Evolutionary conservation across 2,113 vertebrate species (phyloP).

Genomic region (Pristiophorus japonicus): DNA sequence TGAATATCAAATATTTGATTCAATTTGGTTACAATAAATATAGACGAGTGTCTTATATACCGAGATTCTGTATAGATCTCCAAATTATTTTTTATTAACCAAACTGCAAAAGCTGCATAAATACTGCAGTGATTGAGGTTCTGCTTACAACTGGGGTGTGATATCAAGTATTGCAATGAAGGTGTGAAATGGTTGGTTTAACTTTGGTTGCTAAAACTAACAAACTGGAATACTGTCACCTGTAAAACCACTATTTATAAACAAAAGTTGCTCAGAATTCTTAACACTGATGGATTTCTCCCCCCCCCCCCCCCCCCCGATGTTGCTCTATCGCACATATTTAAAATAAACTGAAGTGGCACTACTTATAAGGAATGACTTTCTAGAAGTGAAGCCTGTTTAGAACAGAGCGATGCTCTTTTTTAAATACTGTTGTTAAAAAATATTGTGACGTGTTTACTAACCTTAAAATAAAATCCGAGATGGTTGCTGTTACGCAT

Average conservation of each 20-base stretch:
- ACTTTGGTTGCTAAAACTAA: background rate
- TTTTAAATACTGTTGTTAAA: constrained; percentile 4
- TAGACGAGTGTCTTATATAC: background rate
- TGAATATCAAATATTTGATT: background rate
- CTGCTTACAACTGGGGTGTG: background rate
- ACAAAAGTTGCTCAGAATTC: constrained; percentile 22
- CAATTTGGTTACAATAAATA: background rate
- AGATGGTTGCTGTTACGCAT: background rate
- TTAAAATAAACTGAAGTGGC: background rate
- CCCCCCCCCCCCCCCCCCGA: background rate
- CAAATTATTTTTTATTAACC: background rate
- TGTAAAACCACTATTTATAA: constrained; percentile 6
- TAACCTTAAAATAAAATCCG: constrained; percentile 22
- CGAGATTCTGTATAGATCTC: background rate
- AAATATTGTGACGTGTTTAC: background rate
- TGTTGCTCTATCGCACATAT: constrained; percentile 19
- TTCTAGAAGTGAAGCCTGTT: background rate
- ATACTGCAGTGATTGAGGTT: constrained; percentile 5
- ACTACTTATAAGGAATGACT: constrained; percentile 3
- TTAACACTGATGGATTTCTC: constrained; percentile 30
- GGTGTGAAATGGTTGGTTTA: constrained; percentile 28
- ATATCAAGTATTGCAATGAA: background rate
- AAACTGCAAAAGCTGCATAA: background rate
- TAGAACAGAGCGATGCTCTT: background rate
- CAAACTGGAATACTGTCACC: background rate